These are phyloP conservation scores for Lepilemur septentrionalis DNA, from an alignment of 2,797 vertebrate genomes.

Conservation along the genomic window DNA sequence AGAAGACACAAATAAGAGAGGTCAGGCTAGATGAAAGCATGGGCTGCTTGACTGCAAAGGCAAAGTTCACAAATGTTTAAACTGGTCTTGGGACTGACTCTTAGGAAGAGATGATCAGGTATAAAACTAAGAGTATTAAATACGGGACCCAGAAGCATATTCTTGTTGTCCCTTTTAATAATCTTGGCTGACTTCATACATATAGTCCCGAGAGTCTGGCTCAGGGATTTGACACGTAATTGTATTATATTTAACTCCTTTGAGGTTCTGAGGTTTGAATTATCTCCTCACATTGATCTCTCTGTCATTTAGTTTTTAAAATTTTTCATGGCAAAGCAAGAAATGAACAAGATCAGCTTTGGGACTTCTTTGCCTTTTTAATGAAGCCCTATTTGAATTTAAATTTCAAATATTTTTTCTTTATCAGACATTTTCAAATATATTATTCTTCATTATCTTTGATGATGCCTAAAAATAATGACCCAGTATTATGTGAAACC, in stretches of 20 bases:
- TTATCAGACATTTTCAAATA: slow-evolving; percentile 38
- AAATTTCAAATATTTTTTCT: slow-evolving; percentile 59
- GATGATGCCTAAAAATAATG: not conserved
- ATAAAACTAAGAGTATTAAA: not conserved
- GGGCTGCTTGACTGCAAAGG: not conserved
- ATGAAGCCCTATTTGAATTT: slow-evolving; percentile 8
- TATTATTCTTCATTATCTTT: slow-evolving; percentile 7
- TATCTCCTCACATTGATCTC: not conserved
- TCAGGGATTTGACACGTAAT: not conserved
- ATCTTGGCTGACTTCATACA: not conserved
- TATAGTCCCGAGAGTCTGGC: not conserved
- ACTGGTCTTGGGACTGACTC: not conserved
- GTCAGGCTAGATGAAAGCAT: not conserved
- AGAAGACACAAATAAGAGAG: not conserved
- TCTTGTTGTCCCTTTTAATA: not conserved
- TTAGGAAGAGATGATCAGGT: not conserved
- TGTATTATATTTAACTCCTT: not conserved
- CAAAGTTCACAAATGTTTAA: not conserved
- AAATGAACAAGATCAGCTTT: not conserved
- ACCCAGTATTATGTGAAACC: not conserved
- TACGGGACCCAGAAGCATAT: not conserved
- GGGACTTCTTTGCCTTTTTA: slow-evolving; percentile 24
- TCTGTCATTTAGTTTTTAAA: not conserved
- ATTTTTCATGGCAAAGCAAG: not conserved
- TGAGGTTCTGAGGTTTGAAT: not conserved